phyloP scores from a whole-genome alignment of 92 coral and sea anemone genomes.

The Umimayanthus kanabou region DNA sequence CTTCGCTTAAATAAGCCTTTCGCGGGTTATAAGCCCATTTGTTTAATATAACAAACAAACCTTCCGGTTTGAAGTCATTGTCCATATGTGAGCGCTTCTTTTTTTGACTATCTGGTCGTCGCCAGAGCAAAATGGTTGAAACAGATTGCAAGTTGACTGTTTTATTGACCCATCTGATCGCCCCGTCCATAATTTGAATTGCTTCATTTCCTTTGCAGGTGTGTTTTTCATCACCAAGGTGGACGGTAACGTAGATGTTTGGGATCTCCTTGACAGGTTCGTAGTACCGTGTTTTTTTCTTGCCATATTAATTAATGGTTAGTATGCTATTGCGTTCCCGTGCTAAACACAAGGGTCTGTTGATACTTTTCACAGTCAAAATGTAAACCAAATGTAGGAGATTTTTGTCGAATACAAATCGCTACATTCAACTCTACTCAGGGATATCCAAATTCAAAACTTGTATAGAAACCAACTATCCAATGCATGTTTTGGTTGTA shows the following conservation, averaged over 20 bases:
- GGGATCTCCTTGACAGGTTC: slow-evolving; percentile 97
- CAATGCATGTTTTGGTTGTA: too few species aligned
- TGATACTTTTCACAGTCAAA: background rate
- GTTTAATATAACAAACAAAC: too few species aligned
- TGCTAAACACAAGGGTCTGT: background rate
- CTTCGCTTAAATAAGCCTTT: too few species aligned
- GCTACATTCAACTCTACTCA: background rate
- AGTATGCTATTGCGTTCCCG: background rate
- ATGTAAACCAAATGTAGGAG: too few species aligned
- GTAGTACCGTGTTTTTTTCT: background rate
- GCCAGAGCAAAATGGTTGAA: too few species aligned
- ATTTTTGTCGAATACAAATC: background rate
- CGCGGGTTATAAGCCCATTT: too few species aligned
- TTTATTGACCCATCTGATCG: too few species aligned
- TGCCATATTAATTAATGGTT: background rate
- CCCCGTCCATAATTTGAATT: too few species aligned
- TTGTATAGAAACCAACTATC: background rate
- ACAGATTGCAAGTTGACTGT: background rate
- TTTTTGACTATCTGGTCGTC: too few species aligned
- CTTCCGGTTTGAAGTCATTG: too few species aligned
- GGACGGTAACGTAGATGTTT: slow-evolving; percentile 96
- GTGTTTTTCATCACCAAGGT: slow-evolving; percentile 94
- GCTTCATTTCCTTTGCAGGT: slow-evolving; percentile 53
- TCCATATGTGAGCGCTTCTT: too few species aligned
- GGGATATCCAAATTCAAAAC: background rate